Percentiles rank a stretch among this genome's conserved stretches.
phyloP scores from a whole-genome alignment of 2,113 vertebrate genomes.

The Eidolon helvum region DNA sequence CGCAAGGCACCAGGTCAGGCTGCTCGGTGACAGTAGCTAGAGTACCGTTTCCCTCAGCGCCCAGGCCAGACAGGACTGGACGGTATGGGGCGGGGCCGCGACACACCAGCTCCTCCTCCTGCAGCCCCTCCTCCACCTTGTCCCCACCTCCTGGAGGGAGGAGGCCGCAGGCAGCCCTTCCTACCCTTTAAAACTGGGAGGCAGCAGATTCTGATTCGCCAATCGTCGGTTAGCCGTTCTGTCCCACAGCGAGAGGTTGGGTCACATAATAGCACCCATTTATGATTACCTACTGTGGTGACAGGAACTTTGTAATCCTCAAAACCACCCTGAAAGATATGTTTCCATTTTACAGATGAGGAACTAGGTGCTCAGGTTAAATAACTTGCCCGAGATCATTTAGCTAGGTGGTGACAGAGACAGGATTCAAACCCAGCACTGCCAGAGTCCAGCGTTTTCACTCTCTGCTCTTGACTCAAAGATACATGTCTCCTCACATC shows the following conservation, averaged over 20 bases:
- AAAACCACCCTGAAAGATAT: not conserved
- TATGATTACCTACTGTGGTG: not conserved
- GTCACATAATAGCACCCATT: not conserved
- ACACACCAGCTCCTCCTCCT: constrained; percentile 62
- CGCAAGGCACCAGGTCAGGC: not conserved
- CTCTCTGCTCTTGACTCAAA: not conserved
- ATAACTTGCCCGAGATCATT: not conserved
- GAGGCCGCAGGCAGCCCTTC: not conserved
- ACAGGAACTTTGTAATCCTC: not conserved
- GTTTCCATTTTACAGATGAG: constrained; percentile 35
- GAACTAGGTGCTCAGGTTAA: not conserved
- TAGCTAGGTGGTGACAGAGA: not conserved
- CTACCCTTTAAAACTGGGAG: not conserved
- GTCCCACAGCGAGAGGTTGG: not conserved
- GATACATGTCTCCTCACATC: not conserved
- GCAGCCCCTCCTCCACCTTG: constrained; percentile 49
- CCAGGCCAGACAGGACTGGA: constrained; percentile 50
- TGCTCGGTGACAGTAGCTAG: not conserved
- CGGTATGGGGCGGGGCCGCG: not conserved
- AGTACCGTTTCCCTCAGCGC: not conserved
- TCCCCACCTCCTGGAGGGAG: constrained; percentile 69
- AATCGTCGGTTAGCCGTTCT: not conserved
- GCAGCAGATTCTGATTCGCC: not conserved
- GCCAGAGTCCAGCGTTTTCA: not conserved
- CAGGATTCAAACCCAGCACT: not conserved